These are phyloP conservation scores for Aricia agestis DNA, from an alignment of 1,140 invertebrate species.

Conservation along the genomic window DNA sequence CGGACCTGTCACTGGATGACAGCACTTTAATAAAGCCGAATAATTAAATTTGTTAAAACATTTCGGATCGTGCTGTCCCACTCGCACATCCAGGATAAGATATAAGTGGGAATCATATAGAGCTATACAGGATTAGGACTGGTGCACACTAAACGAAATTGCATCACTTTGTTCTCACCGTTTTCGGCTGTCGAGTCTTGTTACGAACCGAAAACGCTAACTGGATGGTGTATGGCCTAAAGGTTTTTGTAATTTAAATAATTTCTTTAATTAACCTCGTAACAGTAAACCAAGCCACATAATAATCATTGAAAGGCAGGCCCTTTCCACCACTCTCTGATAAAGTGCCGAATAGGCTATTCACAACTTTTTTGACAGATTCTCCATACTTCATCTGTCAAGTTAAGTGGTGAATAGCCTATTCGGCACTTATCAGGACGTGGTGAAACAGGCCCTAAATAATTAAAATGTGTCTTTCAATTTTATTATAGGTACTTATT, in stretches of 20 bases:
- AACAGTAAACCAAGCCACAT: too few species aligned
- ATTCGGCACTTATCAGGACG: too few species aligned
- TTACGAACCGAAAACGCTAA: background rate
- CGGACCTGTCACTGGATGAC: background rate
- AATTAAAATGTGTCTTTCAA: too few species aligned
- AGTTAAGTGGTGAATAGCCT: too few species aligned
- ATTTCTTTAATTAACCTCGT: too few species aligned
- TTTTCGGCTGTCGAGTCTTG: background rate
- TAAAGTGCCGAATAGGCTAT: too few species aligned
- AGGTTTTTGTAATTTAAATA: background rate
- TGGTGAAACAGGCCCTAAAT: too few species aligned
- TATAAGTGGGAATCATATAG: background rate
- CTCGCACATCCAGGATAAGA: background rate
- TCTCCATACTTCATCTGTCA: too few species aligned
- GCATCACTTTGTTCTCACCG: conserved; percentile 2
- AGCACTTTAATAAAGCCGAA: background rate
- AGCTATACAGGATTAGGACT: background rate
- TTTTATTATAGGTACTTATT: too few species aligned
- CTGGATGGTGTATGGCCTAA: background rate
- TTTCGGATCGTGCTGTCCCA: background rate
- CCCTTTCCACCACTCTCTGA: too few species aligned
- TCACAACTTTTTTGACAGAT: too few species aligned
- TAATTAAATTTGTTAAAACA: background rate
- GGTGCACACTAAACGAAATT: background rate
- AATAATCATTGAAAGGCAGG: too few species aligned